phyloP scores from a whole-genome alignment of 2,888 invertebrate genomes.

The Drosophila infuscata region DNA sequence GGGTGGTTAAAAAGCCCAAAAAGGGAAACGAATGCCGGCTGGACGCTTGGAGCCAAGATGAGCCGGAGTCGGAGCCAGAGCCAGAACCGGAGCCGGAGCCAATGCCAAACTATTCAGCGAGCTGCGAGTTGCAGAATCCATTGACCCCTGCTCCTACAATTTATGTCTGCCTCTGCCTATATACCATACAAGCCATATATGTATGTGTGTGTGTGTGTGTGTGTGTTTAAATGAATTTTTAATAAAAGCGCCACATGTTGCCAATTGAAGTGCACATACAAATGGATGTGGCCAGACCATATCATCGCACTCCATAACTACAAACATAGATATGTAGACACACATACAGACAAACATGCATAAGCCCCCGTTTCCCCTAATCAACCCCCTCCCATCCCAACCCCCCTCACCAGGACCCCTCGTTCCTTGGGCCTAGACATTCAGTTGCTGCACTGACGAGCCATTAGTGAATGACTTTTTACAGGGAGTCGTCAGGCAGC shows the following conservation, averaged over 20 bases:
- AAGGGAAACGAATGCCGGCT: slow-evolving; percentile 4
- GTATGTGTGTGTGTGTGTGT: neutral
- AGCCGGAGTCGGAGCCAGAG: neutral
- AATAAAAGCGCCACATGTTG: slow-evolving; percentile 81
- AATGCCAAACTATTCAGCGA: slow-evolving; percentile 5
- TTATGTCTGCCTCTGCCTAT: slow-evolving; percentile 10
- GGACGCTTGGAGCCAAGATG: slow-evolving; percentile 10
- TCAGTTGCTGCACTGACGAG: slow-evolving; percentile 58
- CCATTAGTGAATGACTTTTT: slow-evolving; percentile 79
- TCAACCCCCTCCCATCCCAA: neutral
- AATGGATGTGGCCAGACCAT: slow-evolving; percentile 54
- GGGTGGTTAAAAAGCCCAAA: neutral
- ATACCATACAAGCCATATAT: neutral
- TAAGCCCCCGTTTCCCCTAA: neutral
- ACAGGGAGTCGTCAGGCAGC: slow-evolving; percentile 16
- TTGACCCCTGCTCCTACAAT: slow-evolving; percentile 2
- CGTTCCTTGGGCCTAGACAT: slow-evolving; percentile 12
- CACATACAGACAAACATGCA: neutral
- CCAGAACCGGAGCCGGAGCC: neutral
- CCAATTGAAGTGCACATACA: slow-evolving; percentile 73
- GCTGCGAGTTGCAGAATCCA: neutral
- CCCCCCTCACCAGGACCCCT: neutral
- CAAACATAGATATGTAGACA: neutral
- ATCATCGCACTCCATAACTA: slow-evolving; percentile 40
- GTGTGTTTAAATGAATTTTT: slow-evolving; percentile 73